Percentiles rank a stretch among this genome's conserved stretches.
Evolutionary conservation across 2,888 invertebrate genomes (phyloP).

Genomic region (Brenthis hecate): DNA sequence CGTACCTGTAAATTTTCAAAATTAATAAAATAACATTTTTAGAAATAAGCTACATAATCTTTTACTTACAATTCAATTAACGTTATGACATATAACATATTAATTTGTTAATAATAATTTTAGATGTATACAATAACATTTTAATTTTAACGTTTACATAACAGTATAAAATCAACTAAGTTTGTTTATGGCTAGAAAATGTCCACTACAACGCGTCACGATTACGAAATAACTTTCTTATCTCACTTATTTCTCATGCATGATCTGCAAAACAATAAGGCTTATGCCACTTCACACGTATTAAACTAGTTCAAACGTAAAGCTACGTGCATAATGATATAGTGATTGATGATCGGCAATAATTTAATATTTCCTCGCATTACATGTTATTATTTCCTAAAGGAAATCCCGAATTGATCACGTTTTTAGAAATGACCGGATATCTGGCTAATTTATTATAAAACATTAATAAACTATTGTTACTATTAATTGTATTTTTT

Average conservation of each 20-base stretch:
- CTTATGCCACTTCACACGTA: slow-evolving; percentile 27
- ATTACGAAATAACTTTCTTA: slow-evolving; percentile 36
- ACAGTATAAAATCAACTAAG: neutral
- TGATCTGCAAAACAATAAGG: slow-evolving; percentile 37
- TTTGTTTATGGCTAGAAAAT: slow-evolving; percentile 15
- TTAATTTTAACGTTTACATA: neutral
- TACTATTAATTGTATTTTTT: too few relatives aligned
- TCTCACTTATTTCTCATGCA: slow-evolving; percentile 34
- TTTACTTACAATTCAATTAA: too few relatives aligned
- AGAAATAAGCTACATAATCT: too few relatives aligned
- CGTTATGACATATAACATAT: too few relatives aligned
- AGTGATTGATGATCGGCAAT: slow-evolving; percentile 3
- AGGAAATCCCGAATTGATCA: slow-evolving; percentile 13
- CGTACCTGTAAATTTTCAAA: too few relatives aligned
- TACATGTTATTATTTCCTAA: slow-evolving; percentile 8
- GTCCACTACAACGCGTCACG: slow-evolving; percentile 17
- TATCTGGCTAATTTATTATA: neutral
- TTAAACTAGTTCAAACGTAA: slow-evolving; percentile 12
- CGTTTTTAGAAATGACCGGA: neutral
- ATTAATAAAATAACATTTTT: too few relatives aligned
- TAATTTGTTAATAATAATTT: neutral
- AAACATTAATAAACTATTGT: neutral
- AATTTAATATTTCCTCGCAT: neutral
- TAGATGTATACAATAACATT: neutral
- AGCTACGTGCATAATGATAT: neutral